Evolutionary conservation across 2,797 vertebrate genomes (phyloP).

Genomic region (Odontamblyopus lacepedii): DNA sequence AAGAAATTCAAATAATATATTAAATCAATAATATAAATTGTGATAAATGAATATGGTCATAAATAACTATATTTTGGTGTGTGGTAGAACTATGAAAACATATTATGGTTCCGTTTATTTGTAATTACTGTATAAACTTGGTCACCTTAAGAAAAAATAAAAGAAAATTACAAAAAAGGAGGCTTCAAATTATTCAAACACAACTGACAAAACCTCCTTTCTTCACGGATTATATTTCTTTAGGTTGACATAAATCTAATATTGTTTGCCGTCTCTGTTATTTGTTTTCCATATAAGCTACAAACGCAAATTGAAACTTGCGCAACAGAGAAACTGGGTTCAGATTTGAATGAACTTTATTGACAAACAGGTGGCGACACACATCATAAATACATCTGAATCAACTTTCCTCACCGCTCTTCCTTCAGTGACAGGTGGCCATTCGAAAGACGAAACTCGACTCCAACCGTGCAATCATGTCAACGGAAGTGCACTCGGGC

Average conservation of each 20-base stretch:
- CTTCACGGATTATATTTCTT: neutral
- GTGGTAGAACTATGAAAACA: too few species aligned
- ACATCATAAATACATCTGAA: neutral
- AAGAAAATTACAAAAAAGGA: neutral
- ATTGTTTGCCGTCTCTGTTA: neutral
- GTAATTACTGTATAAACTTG: too few species aligned
- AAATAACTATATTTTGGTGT: too few species aligned
- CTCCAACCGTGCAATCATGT: slow-evolving; percentile 54
- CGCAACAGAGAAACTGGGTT: slow-evolving; percentile 8
- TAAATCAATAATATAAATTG: too few species aligned
- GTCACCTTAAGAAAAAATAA: too few species aligned
- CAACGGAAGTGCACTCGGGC: slow-evolving; percentile 20
- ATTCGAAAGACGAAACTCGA: slow-evolving; percentile 50
- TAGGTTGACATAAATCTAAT: neutral
- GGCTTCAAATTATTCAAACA: neutral
- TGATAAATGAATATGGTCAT: too few species aligned
- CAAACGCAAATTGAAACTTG: neutral
- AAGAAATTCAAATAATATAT: too few species aligned
- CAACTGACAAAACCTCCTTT: neutral
- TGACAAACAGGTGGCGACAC: slow-evolving; percentile 36
- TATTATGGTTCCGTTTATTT: too few species aligned
- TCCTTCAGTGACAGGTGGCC: slow-evolving; percentile 34
- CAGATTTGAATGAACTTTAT: slow-evolving; percentile 17
- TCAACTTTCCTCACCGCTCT: slow-evolving; percentile 11
- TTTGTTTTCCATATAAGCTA: neutral